These are phyloP conservation scores for Dreissena rostriformis DNA, from an alignment of 1,140 invertebrate species.

Conservation along the genomic window DNA sequence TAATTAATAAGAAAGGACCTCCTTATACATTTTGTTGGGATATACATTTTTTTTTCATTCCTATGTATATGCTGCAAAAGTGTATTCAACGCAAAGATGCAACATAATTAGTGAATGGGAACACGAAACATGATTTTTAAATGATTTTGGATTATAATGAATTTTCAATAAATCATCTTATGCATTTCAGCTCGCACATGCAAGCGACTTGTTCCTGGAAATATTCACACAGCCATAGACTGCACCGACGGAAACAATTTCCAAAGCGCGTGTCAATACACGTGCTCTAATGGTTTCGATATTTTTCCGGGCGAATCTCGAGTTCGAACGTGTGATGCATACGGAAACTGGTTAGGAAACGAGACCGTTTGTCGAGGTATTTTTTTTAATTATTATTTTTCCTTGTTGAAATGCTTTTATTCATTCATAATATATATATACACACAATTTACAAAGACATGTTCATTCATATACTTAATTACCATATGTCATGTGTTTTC, in stretches of 20 bases:
- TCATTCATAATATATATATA: too few species aligned
- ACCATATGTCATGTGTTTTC: too few species aligned
- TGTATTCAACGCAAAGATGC: not conserved
- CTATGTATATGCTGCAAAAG: not conserved
- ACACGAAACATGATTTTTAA: not conserved
- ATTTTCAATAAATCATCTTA: too few species aligned
- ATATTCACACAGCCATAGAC: not conserved
- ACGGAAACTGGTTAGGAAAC: conserved; percentile 16
- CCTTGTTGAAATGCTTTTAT: too few species aligned
- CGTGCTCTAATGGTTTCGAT: conserved; percentile 11
- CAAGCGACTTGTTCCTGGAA: too few species aligned
- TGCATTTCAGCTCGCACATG: not conserved
- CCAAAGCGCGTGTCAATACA: conserved; percentile 9
- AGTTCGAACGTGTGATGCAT: conserved; percentile 1
- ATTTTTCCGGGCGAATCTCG: conserved; percentile 27
- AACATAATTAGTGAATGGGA: too few species aligned
- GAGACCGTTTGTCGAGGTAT: conserved; percentile 8
- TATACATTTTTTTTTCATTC: too few species aligned
- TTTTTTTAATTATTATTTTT: too few species aligned
- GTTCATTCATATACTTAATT: too few species aligned
- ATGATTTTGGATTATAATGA: not conserved
- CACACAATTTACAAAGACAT: too few species aligned
- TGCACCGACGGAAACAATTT: conserved; percentile 29
- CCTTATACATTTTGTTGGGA: not conserved
- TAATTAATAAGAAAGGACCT: not conserved